Base-by-base conservation (phyloP, 1,140 invertebrate species). In the Parasteatoda tepidariorum region DNA sequence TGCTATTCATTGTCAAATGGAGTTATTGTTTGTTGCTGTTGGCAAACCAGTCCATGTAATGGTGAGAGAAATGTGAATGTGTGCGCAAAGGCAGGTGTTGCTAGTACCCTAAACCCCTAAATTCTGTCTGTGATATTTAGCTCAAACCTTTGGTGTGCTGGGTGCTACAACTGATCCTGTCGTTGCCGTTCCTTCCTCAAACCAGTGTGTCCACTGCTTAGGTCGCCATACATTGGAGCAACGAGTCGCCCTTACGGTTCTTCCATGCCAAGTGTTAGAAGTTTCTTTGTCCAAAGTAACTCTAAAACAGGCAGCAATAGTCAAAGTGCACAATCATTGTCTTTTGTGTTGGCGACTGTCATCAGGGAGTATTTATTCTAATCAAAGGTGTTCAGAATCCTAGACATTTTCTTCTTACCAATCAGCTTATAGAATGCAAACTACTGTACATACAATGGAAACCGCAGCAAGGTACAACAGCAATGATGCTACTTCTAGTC, bases 101-200 rank as follows among this genome's bases (percentile, higher is more conserved):
- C 22, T 74, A 78, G 74, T 67, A 78, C 62, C 62, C 74, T 33
- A 66, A 48, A 30, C 59, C 34, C 68, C 81, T 28, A 54, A 33
- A 34, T 57, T 74, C 34, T 48, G 55, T 83, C 81, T 83, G 81
- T 83, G 81, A 83, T 83, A 66, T 28, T 82, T 74, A 83, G 81
- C 81, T 83, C 81, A 83, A 83, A 64, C 15, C 24, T 30, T 74
- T 33, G 59, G n/a, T 33, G 54, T 24, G 38, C 18, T 13, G 38
- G 59, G 81, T 71, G 67, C 55, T 64, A 41, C 81, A 74, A 55
- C 38, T 34, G 18, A 74, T 38, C 38, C 57, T 62, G 71, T 61
- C 57, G n/a, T 4, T 71, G 41, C 30, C 2, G 13, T 38, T 38
- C n/a, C 28, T 74, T 34, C 34, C 18, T 61, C 22, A 3, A 34